Evolutionary conservation across 1,140 invertebrate genomes (phyloP), one percentile per base, ranked within the genome.

Genomic region (Euschistus heros): DNA sequence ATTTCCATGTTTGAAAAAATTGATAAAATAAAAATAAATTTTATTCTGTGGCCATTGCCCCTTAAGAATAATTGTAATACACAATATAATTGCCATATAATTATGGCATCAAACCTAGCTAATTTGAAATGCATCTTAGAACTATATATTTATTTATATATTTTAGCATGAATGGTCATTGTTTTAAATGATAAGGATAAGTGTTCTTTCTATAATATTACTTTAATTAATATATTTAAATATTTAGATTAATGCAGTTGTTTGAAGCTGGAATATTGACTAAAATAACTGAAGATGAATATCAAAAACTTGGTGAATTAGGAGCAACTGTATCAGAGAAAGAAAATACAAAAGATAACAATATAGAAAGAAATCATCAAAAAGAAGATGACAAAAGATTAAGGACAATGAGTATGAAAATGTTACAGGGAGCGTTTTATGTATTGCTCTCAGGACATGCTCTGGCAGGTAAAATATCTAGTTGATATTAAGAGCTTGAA

Each of bases 221-320:
- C n/a, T n/a, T 20, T 42, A 55, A 17, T 20, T 37, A 30, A 13
- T 33, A 33, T 64, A n/a, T n/a, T n/a, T n/a, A n/a, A n/a, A n/a
- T n/a, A n/a, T 68, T 15, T 66, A 86, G 85, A 20, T 71, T 87
- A 15, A 86, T 86, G 78, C 79, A 80, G 42, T 75, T 86, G 22
- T 86, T 86, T 70, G 84, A 87, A 76, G 82, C 82, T 20, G 85
- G 85, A 5, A 86, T 66, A 22, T 27, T 62, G 7, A 44, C 47
- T 8, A 66, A 66, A 62, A 66, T 66, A 42, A 66, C 65, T 20
- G 55, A 66, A 55, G 59, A 66, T 30, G 65, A 66, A 62, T 66
- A 66, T 55, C 46, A 52, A 20, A 62, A 62, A 46, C 37, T 66
- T 42, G 54, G 61, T 20, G 60, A 66, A 37, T 37, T 14, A 24